Evolutionary conservation across 2,797 vertebrate species (phyloP).

Genomic region (Gouania willdenowi): DNA sequence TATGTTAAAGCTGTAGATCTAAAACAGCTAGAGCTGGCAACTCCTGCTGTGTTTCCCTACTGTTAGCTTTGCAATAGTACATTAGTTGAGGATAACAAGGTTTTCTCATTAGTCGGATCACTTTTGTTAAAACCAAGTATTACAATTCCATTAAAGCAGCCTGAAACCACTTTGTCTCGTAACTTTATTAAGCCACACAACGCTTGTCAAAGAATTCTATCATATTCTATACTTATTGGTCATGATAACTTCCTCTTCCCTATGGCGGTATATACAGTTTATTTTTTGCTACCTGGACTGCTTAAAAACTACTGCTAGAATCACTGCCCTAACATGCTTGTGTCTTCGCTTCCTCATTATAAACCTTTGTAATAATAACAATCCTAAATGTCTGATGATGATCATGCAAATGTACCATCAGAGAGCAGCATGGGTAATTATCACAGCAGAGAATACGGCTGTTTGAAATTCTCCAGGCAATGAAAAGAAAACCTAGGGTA

Average conservation of each 20-base stretch:
- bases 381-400: constrained; percentile 77
- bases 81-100: constrained; percentile 33
- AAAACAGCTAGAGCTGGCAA: constrained; percentile 43
- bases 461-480: constrained; percentile 65
- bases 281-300: too few relatives aligned
- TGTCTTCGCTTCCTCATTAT: constrained; percentile 77
- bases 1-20: constrained; percentile 31
- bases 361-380: constrained; percentile 77
- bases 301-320: too few relatives aligned
- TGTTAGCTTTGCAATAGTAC: constrained; percentile 43
- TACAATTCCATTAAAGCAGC: too few relatives aligned
- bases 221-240: too few relatives aligned
- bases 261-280: too few relatives aligned
- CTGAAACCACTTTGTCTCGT: too few relatives aligned
- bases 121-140: too few relatives aligned
- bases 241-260: too few relatives aligned
- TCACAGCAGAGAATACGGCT: constrained; percentile 68
- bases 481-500: neutral
- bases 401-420: constrained; percentile 77
- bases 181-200: too few relatives aligned
- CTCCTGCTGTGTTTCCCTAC: constrained; percentile 43
- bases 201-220: too few relatives aligned
- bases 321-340: constrained; percentile 65
- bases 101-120: too few relatives aligned
- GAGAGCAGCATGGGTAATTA: constrained; percentile 80